A percentile compares a stretch with the other conserved stretches of the same genome.
These are phyloP conservation scores for Spinibarbus caldwelli DNA, from an alignment of 2,797 vertebrate genomes.

Conservation along the genomic window DNA sequence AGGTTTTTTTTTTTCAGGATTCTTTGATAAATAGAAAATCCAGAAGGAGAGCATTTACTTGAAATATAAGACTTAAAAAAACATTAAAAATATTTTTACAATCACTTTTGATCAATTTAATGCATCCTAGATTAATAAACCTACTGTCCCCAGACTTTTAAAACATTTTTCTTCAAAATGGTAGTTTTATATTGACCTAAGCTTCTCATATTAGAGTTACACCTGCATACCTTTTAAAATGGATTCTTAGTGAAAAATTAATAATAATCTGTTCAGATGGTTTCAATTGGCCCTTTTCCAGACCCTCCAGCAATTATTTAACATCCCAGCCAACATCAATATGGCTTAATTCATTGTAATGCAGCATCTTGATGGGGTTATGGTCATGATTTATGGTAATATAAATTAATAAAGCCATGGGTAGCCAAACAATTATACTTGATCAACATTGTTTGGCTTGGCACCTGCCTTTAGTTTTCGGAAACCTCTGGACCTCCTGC, in stretches of 20 bases:
- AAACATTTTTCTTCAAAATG: neutral
- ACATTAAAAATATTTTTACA: no score
- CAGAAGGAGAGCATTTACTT: neutral
- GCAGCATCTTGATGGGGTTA: neutral
- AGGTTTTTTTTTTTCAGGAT: neutral
- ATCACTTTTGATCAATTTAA: neutral
- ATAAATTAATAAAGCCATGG: neutral
- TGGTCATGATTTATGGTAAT: neutral
- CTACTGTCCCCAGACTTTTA: neutral
- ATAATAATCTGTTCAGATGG: neutral
- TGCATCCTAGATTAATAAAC: neutral
- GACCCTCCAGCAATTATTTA: neutral
- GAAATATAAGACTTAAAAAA: neutral
- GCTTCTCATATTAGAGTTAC: neutral
- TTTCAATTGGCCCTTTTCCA: neutral
- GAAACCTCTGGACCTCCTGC: neutral
- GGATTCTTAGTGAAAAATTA: neutral
- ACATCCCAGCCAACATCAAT: neutral
- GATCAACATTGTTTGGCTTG: slow-evolving; percentile 1
- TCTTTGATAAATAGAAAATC: neutral
- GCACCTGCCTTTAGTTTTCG: neutral
- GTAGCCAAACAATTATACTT: neutral
- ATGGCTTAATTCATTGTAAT: slow-evolving; percentile 12
- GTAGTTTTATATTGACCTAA: neutral
- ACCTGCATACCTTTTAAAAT: neutral